A percentile compares a stretch with the other conserved stretches of the same genome.
Conservation (phyloP, 92 coral and sea anemone genomes). For the Palythoa caribaeorum region DNA sequence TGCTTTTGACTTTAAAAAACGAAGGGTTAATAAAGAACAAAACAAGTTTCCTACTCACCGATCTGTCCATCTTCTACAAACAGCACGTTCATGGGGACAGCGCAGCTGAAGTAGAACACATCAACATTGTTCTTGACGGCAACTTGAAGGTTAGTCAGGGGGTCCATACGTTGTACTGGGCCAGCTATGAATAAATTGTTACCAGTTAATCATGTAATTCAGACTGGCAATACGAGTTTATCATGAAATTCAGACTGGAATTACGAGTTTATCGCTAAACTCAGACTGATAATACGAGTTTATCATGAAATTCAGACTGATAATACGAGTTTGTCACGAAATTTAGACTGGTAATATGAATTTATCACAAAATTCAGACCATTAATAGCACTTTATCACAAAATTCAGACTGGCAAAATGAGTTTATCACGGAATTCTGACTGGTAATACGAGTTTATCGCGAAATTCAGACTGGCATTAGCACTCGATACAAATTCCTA, state of each 20-base stretch:
- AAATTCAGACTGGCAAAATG: neutral
- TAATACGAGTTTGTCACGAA: neutral
- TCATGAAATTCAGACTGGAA: neutral
- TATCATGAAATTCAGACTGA: neutral
- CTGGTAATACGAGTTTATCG: neutral
- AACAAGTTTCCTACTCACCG: slow-evolving; percentile 64
- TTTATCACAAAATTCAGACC: neutral
- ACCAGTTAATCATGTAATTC: neutral
- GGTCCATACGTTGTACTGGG: slow-evolving; percentile 96
- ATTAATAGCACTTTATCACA: neutral
- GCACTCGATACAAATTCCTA: neutral
- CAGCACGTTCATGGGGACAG: slow-evolving; percentile 86
- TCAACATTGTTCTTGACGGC: slow-evolving; percentile 95
- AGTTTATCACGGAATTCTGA: neutral
- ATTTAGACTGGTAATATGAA: neutral
- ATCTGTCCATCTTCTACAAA: slow-evolving; percentile 89
- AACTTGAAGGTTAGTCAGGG: slow-evolving; percentile 92
- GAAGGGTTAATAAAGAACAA: neutral
- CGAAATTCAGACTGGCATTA: neutral
- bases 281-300: neutral
- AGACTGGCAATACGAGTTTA: too few species aligned
- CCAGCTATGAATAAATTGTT: slow-evolving; percentile 69
- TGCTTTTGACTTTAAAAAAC: too few species aligned
- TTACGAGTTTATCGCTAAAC: neutral
- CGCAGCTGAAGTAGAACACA: slow-evolving; percentile 94